Conservation (phyloP, 2,888 invertebrate genomes). For the Mesorhabditis sp. region DNA sequence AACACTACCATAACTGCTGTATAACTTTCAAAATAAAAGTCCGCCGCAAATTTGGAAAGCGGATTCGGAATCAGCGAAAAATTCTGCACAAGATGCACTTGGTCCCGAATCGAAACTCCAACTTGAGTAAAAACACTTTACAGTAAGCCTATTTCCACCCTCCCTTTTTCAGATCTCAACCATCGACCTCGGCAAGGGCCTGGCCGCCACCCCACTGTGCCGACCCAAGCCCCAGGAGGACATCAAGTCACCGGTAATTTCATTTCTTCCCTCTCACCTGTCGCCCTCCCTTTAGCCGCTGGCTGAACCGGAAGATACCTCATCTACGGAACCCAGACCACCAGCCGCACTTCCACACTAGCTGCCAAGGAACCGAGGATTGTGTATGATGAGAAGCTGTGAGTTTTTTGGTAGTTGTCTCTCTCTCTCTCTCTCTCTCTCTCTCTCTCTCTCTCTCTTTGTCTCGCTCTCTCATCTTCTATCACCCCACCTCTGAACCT, state of each 20-base stretch:
- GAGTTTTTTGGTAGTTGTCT: neutral
- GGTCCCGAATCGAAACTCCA: no score
- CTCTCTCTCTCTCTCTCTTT: no score
- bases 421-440: no score
- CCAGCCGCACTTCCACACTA: neutral
- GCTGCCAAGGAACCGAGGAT: neutral
- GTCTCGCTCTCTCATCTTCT: no score
- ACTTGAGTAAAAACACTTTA: no score
- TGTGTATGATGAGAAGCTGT: constrained; percentile 3
- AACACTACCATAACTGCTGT: no score
- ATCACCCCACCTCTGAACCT: neutral
- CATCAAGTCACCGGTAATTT: neutral
- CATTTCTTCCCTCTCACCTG: no score
- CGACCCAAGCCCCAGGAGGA: neutral
- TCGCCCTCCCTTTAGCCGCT: neutral
- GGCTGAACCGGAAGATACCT: constrained; percentile 5
- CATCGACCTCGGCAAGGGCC: neutral
- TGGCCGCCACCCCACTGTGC: constrained; percentile 1
- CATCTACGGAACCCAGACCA: neutral
- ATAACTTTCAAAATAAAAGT: no score
- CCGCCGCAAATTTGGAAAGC: no score
- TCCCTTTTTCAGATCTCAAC: neutral
- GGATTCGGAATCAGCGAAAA: no score
- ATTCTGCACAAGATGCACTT: no score
- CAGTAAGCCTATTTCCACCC: no score